Evolutionary conservation across 2,888 invertebrate genomes (phyloP), one percentile per base, ranked within the genome.

Genomic region (Portevinia maculata): DNA sequence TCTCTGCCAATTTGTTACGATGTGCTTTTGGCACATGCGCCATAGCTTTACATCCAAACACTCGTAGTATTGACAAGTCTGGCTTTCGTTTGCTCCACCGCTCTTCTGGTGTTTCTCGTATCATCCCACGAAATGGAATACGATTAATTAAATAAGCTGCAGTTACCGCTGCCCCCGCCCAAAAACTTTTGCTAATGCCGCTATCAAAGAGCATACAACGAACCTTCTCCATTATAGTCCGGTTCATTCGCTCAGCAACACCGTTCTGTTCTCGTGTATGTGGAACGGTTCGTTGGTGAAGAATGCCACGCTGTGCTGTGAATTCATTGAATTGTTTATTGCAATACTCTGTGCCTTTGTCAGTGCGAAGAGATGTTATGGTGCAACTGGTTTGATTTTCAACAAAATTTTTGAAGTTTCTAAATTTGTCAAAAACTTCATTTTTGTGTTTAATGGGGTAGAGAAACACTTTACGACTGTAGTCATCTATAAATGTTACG

Each of bases 201-300:
- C 46, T 46, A 32, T 71, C 71, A 34, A 73, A 32, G n/a, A 73
- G 21, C 71, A 73, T 73, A 9, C 71, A 50, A 1, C 52, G 59
- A 1, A 71, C 11, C 5, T 60, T 46, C 11, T 71, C 71, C 39
- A 83, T 59, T 2, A 84, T 30, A 2, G 79, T 79, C 1, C 75
- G 60, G 15, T 83, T 83, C 34, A 69, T 50, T 15, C 71, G 15
- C 44, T 84, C 69, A 4, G 81, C 69, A 3, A 78, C 78, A 0
- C 76, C 73, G 55, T 70, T 76, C 21, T 79, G 73, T n/a, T 79
- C 57, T 2, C 70, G 83, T 0, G 75, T 75, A 84, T 32, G 8
- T 74, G 76, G 71, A 8, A 52, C 53, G 4, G 81, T 70, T 13
- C 30, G 59, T n/a, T n/a, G n/a, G n/a, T n/a, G n/a, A n/a, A n/a